Conservation (phyloP, 2,797 vertebrate species). For the Darevskia mixta region DNA sequence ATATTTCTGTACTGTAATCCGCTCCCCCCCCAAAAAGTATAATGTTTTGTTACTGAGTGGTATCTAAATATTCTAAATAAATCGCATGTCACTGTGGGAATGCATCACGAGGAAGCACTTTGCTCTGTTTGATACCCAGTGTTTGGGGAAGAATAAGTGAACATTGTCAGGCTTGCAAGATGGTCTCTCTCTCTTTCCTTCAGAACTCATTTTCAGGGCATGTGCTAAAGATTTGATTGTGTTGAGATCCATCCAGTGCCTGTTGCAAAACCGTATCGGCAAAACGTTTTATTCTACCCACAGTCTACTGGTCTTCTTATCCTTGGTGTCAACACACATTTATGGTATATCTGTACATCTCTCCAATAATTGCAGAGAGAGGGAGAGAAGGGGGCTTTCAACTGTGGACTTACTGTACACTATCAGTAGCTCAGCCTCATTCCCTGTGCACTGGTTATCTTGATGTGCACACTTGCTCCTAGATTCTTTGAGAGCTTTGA, state of each 20-base stretch:
- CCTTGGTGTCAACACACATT: neutral
- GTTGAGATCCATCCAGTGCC: neutral
- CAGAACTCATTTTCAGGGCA: neutral
- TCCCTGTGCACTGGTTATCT: neutral
- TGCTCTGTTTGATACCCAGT: constrained; percentile 51
- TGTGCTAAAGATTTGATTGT: neutral
- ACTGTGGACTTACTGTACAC: neutral
- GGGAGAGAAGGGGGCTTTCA: neutral
- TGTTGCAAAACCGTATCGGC: neutral
- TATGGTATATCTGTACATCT: neutral
- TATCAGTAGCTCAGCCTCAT: neutral
- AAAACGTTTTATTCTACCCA: neutral
- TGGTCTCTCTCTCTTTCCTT: constrained; percentile 16
- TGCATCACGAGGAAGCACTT: constrained; percentile 51
- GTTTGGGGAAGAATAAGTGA: neutral
- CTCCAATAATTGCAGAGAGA: too few species aligned
- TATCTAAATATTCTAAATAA: neutral
- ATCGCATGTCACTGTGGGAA: neutral
- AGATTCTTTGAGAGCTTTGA: neutral
- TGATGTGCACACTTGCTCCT: neutral
- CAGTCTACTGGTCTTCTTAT: neutral
- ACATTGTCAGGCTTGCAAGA: constrained; percentile 19
- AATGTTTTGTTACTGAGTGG: neutral
- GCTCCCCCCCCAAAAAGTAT: neutral
- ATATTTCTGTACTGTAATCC: neutral